A percentile compares a stretch with the other conserved stretches of the same genome.
phyloP scores from a whole-genome alignment of 2,113 vertebrate species.

The Urocitellus parryii region DNA sequence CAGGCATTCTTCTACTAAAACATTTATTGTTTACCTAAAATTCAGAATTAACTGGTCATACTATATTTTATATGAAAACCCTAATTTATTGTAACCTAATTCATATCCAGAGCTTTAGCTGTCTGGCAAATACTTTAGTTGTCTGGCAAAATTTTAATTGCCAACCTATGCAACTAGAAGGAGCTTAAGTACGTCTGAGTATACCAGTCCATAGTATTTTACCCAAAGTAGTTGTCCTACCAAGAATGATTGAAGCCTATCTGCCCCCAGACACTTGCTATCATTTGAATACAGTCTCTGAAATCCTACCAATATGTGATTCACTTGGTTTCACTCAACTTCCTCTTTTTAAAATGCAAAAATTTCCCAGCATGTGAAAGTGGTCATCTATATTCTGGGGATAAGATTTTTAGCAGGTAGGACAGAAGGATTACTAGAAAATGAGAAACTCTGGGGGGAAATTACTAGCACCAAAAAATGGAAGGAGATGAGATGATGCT shows the following conservation, averaged over 20 bases:
- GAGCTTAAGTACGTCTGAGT: background rate
- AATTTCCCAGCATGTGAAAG: constrained; percentile 16
- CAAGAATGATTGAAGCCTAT: background rate
- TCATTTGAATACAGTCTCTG: background rate
- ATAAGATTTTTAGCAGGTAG: background rate
- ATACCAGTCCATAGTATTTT: background rate
- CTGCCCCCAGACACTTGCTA: background rate
- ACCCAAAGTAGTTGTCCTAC: background rate
- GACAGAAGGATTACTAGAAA: background rate
- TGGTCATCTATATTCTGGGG: background rate
- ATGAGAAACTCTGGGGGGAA: background rate
- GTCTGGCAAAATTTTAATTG: background rate
- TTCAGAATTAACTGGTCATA: background rate
- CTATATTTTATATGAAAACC: background rate
- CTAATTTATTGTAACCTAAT: constrained; percentile 21
- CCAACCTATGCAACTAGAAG: background rate
- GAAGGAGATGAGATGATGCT: background rate
- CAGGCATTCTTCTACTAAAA: background rate
- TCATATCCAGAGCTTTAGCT: background rate
- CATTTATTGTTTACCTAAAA: background rate
- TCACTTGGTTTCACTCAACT: background rate
- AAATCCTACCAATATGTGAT: constrained; percentile 23
- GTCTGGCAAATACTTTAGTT: background rate
- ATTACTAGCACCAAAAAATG: background rate
- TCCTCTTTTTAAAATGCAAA: constrained; percentile 37